phyloP scores from a whole-genome alignment of 2,888 invertebrate genomes.

The Synanthedon andrenaeformis region DNA sequence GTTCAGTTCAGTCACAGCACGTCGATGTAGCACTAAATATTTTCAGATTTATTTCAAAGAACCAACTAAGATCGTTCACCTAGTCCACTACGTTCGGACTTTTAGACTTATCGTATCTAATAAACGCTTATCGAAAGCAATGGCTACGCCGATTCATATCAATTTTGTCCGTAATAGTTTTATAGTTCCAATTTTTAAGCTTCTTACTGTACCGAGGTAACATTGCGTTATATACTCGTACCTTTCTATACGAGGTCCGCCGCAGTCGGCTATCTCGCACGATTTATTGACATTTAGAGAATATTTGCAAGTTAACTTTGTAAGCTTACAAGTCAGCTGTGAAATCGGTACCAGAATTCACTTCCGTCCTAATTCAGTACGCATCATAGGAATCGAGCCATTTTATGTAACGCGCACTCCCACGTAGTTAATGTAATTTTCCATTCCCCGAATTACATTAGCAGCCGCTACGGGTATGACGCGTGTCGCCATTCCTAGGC shows the following conservation, averaged over 20 bases:
- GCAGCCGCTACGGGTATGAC: conserved; percentile 12
- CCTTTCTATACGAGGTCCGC: conserved; percentile 42
- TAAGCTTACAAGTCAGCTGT: conserved; percentile 68
- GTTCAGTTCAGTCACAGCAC: conserved; percentile 25
- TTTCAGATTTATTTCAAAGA: conserved; percentile 6
- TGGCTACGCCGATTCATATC: conserved; percentile 68
- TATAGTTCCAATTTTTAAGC: conserved; percentile 67
- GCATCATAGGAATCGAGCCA: conserved; percentile 70
- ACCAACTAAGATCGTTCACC: conserved; percentile 22
- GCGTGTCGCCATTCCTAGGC: conserved; percentile 22
- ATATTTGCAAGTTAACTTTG: conserved; percentile 62
- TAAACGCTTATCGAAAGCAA: conserved; percentile 61
- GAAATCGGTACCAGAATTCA: conserved; percentile 69
- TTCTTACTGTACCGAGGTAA: conserved; percentile 57
- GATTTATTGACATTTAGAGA: conserved; percentile 46
- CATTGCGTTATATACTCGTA: conserved; percentile 26
- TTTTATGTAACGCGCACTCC: conserved; percentile 69
- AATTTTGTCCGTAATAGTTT: conserved; percentile 67
- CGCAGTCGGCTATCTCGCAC: conserved; percentile 33
- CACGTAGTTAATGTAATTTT: conserved; percentile 56
- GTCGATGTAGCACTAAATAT: conserved; percentile 29
- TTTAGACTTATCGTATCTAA: conserved; percentile 58
- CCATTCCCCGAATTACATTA: conserved; percentile 61
- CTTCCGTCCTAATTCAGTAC: conserved; percentile 70
- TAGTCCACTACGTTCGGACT: conserved; percentile 42